Evolutionary conservation across 2,113 vertebrate species (phyloP), one percentile per base, ranked within the genome.

Genomic region (Pipra filicauda): DNA sequence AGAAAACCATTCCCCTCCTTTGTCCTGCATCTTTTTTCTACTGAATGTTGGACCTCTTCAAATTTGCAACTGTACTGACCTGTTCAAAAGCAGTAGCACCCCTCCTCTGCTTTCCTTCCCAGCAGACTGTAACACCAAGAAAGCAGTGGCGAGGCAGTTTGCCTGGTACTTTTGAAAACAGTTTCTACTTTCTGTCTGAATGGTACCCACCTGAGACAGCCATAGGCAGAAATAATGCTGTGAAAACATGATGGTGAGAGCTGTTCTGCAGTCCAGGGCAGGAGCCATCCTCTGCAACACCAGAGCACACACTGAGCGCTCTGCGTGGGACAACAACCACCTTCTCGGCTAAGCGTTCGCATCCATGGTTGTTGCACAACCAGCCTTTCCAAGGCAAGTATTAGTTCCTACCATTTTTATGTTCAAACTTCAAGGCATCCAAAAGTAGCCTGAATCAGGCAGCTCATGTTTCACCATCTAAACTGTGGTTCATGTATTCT

Each of bases 41-140:
- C 11, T 4, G 16, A 46, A 18, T 44, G 7, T 59, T 52, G 21
- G 28, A 43, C 27, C 8, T 51, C n/a, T 75, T 71, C 8, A 39
- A 0, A 0, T 49, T 52, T 49, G 9, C 8, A 58, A 5, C 41
- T 43, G 22, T 82, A 76, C 2, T 1, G 0, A 61, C 23, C 9
- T 35, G 4, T 62, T 82, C 44, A 88, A 76, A 90, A 88, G 16
- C 31, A 79, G 31, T 49, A 70, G 17, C 66, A 88, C 6, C 5
- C 11, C 18, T 85, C 11, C 18, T 85, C 52, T 79, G 21, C 37
- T 75, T 88, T 49, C 57, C 87, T 67, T 83, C 44, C 41, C 15
- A 69, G 15, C 30, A 44, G 13, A n/a, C 9, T 57, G 11, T 31
- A 55, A 19, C 28, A 80, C 28, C 41, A 85, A n/a, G 39, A 65